Evolutionary conservation across 2,888 invertebrate species (phyloP), one percentile per base, ranked within the genome.

Genomic region (Nomada fabriciana): DNA sequence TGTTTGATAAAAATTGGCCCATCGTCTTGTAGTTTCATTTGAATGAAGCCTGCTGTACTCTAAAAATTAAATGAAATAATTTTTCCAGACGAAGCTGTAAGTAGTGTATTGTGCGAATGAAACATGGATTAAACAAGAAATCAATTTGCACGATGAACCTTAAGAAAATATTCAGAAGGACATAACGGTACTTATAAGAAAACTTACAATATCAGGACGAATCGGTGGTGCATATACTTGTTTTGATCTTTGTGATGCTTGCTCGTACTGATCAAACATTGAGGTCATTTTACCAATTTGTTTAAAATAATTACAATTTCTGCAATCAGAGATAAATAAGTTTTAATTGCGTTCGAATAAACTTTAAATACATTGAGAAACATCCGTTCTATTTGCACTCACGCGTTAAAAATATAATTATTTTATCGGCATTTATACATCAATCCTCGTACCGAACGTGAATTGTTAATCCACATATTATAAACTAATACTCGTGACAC

Each of bases 1-100:
- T 97, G 96, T 93, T 97, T 98, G 50, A 96, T 96, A 93, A 98
- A 98, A 93, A 98, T 98, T 11, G 98, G 98, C 23, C 96, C 95
- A 86, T 97, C 97, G 89, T 97, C 96, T 89, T 96, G 96, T 25
- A 96, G 91, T 77, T 94, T 95, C 94, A 95, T 95, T 89, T 95
- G 95, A 57, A 95, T 95, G 86, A 95, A 95, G 23, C 95, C 95
- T 77, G 95, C 92, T 5, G 94, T 94, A 85, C 94, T 94, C 94
- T 94, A 74, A 53, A 90, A 83, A 80, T 79, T 60, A 11, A 59
- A 55, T 43, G 13, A 63, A 23, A 64, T 18, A 53, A 15, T 52
- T 13, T 60, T 15, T 13, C 52, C 2, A 11, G 18, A 42, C 36
- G 5, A 57, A 47, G 43, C 20, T 29, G 18, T 7, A 68, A 64